A percentile compares a stretch with the other conserved stretches of the same genome.
These are phyloP conservation scores for Microtus richardsoni DNA, from an alignment of 2,113 vertebrate species.

Conservation along the genomic window DNA sequence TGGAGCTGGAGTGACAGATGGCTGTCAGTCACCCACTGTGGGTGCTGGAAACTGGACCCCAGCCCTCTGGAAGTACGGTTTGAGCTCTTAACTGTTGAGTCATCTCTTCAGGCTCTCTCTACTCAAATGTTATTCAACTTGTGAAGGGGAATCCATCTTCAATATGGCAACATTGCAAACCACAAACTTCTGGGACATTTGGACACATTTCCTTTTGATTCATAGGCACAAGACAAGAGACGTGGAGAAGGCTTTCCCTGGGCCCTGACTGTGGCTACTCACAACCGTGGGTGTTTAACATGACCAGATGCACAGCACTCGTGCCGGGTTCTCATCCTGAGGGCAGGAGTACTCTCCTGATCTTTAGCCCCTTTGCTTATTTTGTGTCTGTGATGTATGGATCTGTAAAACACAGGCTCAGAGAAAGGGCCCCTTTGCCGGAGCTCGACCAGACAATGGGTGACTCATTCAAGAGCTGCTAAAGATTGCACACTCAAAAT, in stretches of 20 bases:
- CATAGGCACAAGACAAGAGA: background rate
- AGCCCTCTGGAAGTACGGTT: too few species aligned
- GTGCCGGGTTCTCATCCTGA: background rate
- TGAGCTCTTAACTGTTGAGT: background rate
- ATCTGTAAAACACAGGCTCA: background rate
- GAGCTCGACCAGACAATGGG: background rate
- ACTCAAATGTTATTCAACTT: background rate
- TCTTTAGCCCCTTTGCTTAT: background rate
- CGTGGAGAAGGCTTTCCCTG: background rate
- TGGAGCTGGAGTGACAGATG: background rate
- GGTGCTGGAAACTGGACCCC: background rate
- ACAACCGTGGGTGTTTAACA: too few species aligned
- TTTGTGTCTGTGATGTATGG: background rate
- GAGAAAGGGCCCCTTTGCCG: background rate
- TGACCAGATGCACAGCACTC: background rate
- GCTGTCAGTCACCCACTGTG: background rate
- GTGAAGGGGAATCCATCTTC: background rate
- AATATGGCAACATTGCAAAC: background rate
- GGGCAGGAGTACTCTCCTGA: background rate
- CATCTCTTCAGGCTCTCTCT: background rate
- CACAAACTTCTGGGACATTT: background rate
- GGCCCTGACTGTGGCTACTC: background rate
- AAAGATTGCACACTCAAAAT: background rate
- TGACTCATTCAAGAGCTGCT: background rate
- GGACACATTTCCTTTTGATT: constrained; percentile 23